Base-by-base conservation (phyloP, 2,113 vertebrate genomes). In the Ciconia boyciana region DNA sequence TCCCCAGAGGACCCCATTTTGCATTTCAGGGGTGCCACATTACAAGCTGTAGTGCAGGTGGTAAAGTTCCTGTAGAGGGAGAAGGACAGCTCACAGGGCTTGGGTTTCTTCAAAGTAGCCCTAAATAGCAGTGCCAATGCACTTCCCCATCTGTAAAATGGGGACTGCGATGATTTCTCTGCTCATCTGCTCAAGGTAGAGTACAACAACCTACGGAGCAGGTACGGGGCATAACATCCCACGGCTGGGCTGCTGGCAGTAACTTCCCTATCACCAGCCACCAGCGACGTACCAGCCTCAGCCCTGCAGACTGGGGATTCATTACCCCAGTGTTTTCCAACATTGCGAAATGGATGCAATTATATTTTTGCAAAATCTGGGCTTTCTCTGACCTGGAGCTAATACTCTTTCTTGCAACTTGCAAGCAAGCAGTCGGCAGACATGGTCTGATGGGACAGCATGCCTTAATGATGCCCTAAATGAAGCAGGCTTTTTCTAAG, bases 201-300 rank as follows among this genome's bases (percentile, higher is more conserved):
- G 48, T 3, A 2, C 8, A 39, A 32, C 15, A 20, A 13, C 17
- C 48, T 16, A 4, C 0, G 18, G 64, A 31, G 41, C 62, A 46
- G 41, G 39, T 6, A 34, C 12, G 6, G 54, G 39, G 10, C 6
- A 1, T 20, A 2, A 11, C 5, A 7, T 16, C 14, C 46, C 31
- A 6, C 5, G 10, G 57, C 44, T 1, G 0, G 13, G 75, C 57
- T 71, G 69, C 74, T 3, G 1, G 11, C 2, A 1, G 36, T 2
- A 8, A 6, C 17, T 52, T 19, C 88, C 34, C 3, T 2, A 25
- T 3, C 75, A 14, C 49, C 84, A 65, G 22, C 64, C 49, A 5
- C 32, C 54, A 13, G 76, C 0, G 0, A 32, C 3, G 1, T 1
- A 4, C 22, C 80, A 71, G 46, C 41, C n/a, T 31, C 31, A 32